Evolutionary conservation across 35 echinoderm and acorn worm species (phyloP), one percentile per base, ranked within the genome.

Genomic region (Hemicentrotus pulcherrimus): DNA sequence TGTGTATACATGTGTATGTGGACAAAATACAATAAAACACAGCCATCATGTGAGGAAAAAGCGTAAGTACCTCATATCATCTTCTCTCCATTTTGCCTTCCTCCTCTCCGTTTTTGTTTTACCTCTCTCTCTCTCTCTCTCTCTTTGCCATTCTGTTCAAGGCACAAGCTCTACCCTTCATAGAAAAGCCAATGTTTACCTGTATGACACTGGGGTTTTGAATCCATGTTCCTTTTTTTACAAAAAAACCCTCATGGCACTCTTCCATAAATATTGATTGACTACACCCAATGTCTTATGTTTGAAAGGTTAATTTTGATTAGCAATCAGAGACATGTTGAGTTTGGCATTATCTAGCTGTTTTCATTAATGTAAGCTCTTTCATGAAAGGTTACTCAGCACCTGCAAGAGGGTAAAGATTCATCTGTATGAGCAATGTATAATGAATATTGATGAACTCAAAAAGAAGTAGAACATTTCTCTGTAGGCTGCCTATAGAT

Each of bases 221-320:
- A 78, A 18, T 78, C 22, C 22, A n/a, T 78, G 50, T 28, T 78
- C 9, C 65, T 55, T 2, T 12, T 12, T 55, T 15, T 55, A 55
- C 50, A 55, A 41, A 41, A 55, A 59, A 9, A n/a, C 65, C 65
- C 65, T 78, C 1, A 78, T n/a, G 28, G 65, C 22, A 78, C 28
- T 59, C 65, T 78, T 55, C 65, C 65, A 78, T 78, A 11, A 59
- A 59, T 59, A 59, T 59, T 59, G 65, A 78, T 78, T 78, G 65
- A 78, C 65, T 78, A 78, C 65, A n/a, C n/a, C 65, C 6, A 78
- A 5, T n/a, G 28, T 28, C 65, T 78, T 78, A 78, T 8, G 28
- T 78, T 28, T 78, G 65, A 78, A 78, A 78, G 65, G 5, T 78
- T 78, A 78, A 78, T 78, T 78, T 78, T 78, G 65, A 78, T 78